Evolutionary conservation across 1,140 invertebrate species (phyloP).

Genomic region (Parasteatoda tepidariorum): DNA sequence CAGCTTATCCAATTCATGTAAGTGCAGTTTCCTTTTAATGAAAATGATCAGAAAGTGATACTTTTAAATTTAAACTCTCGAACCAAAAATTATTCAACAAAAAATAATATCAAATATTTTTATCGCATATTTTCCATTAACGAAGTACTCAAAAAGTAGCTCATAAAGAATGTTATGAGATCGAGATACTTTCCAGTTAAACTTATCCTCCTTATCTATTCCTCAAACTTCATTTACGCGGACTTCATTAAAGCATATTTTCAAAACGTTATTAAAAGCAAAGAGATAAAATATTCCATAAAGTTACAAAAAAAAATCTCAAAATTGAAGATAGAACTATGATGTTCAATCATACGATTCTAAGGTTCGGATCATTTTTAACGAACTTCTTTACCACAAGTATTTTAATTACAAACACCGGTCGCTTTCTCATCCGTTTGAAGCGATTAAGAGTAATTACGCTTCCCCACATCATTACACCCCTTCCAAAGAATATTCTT

Average conservation of each 20-base stretch:
- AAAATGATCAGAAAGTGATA: too few species aligned
- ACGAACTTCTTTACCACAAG: conserved; percentile 37
- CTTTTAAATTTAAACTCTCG: too few species aligned
- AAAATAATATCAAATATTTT: conserved; percentile 29
- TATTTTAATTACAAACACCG: conserved; percentile 42
- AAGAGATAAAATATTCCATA: not conserved
- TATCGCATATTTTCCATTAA: not conserved
- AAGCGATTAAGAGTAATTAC: conserved; percentile 36
- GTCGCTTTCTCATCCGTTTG: conserved; percentile 23
- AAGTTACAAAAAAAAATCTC: not conserved
- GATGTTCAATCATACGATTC: conserved; percentile 35
- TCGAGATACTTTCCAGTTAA: not conserved
- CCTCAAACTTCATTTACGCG: not conserved
- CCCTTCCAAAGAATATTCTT: not conserved
- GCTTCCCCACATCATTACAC: not conserved
- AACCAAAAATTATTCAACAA: not conserved
- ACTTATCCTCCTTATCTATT: not conserved
- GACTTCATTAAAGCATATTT: not conserved
- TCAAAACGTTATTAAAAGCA: not conserved
- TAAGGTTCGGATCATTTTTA: conserved; percentile 29
- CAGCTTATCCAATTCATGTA: too few species aligned
- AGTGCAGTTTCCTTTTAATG: too few species aligned
- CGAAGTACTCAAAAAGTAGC: not conserved
- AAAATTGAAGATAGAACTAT: not conserved
- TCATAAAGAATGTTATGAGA: not conserved